phyloP scores from a whole-genome alignment of 2,113 vertebrate species.

The Peromyscus polionotus region DNA sequence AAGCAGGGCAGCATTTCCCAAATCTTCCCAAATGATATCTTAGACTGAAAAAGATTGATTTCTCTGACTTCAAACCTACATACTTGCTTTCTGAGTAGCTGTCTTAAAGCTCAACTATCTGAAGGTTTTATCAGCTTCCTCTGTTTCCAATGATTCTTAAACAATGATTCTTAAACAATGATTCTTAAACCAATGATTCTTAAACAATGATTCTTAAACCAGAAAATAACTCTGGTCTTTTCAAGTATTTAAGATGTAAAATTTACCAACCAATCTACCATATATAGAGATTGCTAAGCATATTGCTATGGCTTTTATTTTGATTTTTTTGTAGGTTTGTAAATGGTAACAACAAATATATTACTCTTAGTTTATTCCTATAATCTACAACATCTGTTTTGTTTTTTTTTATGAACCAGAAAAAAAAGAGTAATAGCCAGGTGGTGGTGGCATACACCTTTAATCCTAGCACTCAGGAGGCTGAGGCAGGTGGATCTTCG shows the following conservation, averaged over 20 bases:
- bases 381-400: not conserved
- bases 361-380: not conserved
- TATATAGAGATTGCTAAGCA: not conserved
- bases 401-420: not conserved
- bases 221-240: not conserved
- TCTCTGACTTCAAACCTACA: too few relatives aligned
- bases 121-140: not conserved
- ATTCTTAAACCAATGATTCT: too few relatives aligned
- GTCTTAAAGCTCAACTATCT: rapidly evolving
- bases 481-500: too few relatives aligned
- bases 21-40: too few relatives aligned
- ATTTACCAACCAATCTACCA: not conserved
- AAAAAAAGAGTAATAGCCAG: not conserved
- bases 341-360: not conserved
- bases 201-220: too few relatives aligned
- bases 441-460: too few relatives aligned
- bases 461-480: too few relatives aligned
- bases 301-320: not conserved
- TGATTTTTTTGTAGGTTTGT: not conserved
- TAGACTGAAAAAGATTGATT: too few relatives aligned
- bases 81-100: too few relatives aligned
- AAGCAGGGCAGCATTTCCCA: too few relatives aligned
- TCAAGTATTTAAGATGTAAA: not conserved
- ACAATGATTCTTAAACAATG: too few relatives aligned
- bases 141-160: rapidly evolving